Conservation (phyloP, 2,888 invertebrate species). For the Iphiclides podalirius region DNA sequence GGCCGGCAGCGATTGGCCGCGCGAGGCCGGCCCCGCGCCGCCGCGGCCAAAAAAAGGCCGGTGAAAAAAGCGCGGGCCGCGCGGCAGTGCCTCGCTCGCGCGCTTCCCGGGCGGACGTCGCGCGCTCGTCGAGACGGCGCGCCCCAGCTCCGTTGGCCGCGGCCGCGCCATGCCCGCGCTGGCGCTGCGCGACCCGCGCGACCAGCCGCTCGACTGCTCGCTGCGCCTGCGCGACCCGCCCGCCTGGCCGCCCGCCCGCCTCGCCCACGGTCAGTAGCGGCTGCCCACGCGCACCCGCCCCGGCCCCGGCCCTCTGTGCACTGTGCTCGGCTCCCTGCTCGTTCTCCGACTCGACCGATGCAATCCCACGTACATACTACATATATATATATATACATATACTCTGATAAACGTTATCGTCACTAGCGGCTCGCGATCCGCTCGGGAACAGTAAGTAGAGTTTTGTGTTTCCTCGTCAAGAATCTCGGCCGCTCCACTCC, state of each 20-base stretch:
- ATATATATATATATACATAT: not conserved
- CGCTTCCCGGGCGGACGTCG: conserved; percentile 56
- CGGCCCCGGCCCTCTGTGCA: conserved; percentile 8
- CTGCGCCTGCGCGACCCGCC: conserved; percentile 79
- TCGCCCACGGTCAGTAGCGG: conserved; percentile 36
- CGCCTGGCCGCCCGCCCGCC: conserved; percentile 61
- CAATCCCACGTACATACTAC: not conserved
- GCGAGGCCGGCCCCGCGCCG: conserved; percentile 59
- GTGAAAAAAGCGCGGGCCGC: conserved; percentile 60
- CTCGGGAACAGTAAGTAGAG: conserved; percentile 28
- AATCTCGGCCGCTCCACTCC: not conserved
- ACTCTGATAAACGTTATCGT: not conserved
- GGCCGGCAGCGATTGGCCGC: conserved; percentile 58
- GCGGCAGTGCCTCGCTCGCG: conserved; percentile 72
- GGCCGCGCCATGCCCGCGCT: conserved; percentile 83
- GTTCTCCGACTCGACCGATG: too few species aligned
- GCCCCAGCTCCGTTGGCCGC: conserved; percentile 75
- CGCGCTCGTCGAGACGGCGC: conserved; percentile 59
- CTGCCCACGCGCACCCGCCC: conserved; percentile 34
- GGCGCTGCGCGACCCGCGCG: conserved; percentile 79
- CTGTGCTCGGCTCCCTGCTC: too few species aligned
- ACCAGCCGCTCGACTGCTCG: conserved; percentile 87
- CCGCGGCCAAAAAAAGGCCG: conserved; percentile 54
- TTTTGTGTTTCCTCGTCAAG: conserved; percentile 9
- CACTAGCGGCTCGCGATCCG: not conserved